Evolutionary conservation across 2,888 invertebrate species (phyloP).

Genomic region (Drosophila mercatorum): DNA sequence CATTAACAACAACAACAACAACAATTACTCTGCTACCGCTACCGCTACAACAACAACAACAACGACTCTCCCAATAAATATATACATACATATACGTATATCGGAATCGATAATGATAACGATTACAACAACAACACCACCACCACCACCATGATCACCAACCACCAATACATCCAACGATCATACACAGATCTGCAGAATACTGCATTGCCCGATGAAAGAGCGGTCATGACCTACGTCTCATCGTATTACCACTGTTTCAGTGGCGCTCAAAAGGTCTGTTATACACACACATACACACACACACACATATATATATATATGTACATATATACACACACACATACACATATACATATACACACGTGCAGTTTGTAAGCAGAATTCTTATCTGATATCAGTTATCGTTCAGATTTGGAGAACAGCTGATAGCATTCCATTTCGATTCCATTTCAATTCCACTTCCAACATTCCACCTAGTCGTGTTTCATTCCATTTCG

Average conservation of each 20-base stretch:
- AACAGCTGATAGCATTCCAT: neutral
- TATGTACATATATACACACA: neutral
- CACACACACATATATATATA: neutral
- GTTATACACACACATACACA: constrained; percentile 73
- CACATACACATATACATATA: neutral
- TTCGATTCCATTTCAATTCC: neutral
- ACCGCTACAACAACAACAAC: constrained; percentile 49
- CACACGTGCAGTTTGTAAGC: neutral
- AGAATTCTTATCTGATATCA: neutral
- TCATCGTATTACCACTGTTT: constrained; percentile 99
- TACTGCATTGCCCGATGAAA: constrained; percentile 99
- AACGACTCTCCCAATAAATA: constrained; percentile 37
- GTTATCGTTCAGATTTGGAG: neutral
- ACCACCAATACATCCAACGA: constrained; percentile 29
- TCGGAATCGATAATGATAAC: constrained; percentile 25
- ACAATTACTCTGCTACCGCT: constrained; percentile 47
- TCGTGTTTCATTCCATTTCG: neutral
- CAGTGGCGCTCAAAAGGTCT: constrained; percentile 99
- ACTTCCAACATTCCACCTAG: neutral
- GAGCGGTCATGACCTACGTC: constrained; percentile 99
- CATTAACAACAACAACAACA: constrained; percentile 59
- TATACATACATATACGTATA: constrained; percentile 9
- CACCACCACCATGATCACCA: constrained; percentile 36
- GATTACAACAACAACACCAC: constrained; percentile 22
- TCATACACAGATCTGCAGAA: constrained; percentile 87